Evolutionary conservation across 1,140 invertebrate genomes (phyloP).

Genomic region (Venturia canescens): DNA sequence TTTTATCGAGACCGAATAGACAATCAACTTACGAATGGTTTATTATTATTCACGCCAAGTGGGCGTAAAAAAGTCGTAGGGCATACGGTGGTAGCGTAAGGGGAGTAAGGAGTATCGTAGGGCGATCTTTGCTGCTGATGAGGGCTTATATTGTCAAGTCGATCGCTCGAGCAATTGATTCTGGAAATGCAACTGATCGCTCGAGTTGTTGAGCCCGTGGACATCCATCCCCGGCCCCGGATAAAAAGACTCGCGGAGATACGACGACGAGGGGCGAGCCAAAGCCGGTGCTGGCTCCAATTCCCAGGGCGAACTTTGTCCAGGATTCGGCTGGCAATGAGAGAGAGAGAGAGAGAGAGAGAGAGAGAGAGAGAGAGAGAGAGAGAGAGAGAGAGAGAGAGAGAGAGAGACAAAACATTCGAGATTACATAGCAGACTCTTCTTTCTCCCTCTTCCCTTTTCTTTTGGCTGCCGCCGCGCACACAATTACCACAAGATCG

Average conservation of each 20-base stretch:
- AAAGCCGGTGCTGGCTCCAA: conserved; percentile 67
- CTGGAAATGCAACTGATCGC: conserved; percentile 76
- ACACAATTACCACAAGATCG: too few species aligned
- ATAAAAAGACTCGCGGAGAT: conserved; percentile 66
- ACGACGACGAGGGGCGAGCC: conserved; percentile 67
- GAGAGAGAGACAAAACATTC: too few species aligned
- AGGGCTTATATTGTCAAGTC: conserved; percentile 75
- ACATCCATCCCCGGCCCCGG: conserved; percentile 63
- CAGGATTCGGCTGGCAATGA: conserved; percentile 63
- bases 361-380: conserved; percentile 44
- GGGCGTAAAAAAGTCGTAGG: conserved; percentile 64
- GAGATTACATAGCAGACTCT: too few species aligned
- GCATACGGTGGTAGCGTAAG: conserved; percentile 64
- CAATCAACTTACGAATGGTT: conserved; percentile 66
- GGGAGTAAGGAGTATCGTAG: conserved; percentile 68
- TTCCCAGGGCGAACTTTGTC: conserved; percentile 72
- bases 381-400: too few species aligned
- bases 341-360: conserved; percentile 53
- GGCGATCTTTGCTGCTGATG: conserved; percentile 71
- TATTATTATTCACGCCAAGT: conserved; percentile 61
- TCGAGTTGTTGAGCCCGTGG: conserved; percentile 57
- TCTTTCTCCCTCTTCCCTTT: too few species aligned
- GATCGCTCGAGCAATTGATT: conserved; percentile 79
- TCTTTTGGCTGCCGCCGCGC: too few species aligned
- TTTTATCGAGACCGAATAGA: too few species aligned